These are phyloP conservation scores for Clytia hemisphaerica DNA, from an alignment of 30 jellyfish, hydroid and myxozoan species.

Conservation along the genomic window DNA sequence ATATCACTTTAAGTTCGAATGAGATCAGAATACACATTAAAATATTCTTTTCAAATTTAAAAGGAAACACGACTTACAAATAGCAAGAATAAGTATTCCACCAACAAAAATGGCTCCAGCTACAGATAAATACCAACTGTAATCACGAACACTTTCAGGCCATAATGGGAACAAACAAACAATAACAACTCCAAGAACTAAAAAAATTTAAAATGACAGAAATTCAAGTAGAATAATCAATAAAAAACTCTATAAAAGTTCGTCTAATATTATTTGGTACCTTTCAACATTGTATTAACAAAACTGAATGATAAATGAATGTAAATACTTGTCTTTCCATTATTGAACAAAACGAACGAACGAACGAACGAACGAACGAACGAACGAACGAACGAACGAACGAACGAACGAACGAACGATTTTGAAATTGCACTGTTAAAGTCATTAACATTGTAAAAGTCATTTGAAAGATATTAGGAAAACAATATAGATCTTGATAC, in stretches of 20 bases:
- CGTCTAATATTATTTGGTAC: too few species aligned
- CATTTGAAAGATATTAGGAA: too few species aligned
- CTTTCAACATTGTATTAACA: not conserved
- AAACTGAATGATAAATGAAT: not conserved
- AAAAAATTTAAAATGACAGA: not conserved
- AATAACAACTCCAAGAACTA: constrained; percentile 81
- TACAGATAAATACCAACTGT: constrained; percentile 93
- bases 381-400: too few species aligned
- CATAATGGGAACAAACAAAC: constrained; percentile 92
- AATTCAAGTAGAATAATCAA: too few species aligned
- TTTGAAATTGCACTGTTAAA: too few species aligned
- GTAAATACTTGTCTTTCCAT: not conserved
- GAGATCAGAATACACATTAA: not conserved
- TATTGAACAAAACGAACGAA: too few species aligned
- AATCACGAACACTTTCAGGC: constrained; percentile 91
- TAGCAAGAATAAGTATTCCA: constrained; percentile 57
- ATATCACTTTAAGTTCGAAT: not conserved
- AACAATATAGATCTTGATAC: too few species aligned
- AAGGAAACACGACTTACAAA: constrained; percentile 51
- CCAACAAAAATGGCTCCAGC: constrained; percentile 80
- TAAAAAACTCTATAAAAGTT: too few species aligned
- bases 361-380: too few species aligned
- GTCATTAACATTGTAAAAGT: too few species aligned
- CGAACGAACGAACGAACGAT: too few species aligned
- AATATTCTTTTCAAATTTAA: not conserved